Base-by-base conservation (phyloP, 2,888 invertebrate species). In the Noctuana brunneofusca region DNA sequence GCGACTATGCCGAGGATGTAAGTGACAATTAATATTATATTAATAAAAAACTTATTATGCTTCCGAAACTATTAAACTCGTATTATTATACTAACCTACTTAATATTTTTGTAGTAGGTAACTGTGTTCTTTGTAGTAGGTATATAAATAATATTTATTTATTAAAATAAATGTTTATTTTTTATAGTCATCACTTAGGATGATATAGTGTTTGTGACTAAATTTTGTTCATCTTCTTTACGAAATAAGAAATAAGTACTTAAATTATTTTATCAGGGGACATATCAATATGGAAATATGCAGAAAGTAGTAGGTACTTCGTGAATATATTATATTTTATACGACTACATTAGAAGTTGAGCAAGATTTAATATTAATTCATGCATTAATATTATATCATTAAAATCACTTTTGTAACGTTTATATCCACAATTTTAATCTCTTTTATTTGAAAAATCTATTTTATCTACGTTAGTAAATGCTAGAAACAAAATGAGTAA, bases 181-280 rank as follows among this genome's bases (percentile, higher is more conserved):
- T 54, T 48, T 24, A 18, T 62, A 62, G 20, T 60, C 20, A 30
- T 46, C 32, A 3, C 53, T 9, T 22, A 60, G 43, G 48, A 32
- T 46, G 32, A 32, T 30, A 32, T 20, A 20, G 35, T 59, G 32
- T 63, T 43, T 20, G 20, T 30, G 20, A 56, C 58, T 71, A 67
- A 75, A 78, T 79, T 73, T 81, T 79, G 79, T 79, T 83, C 77
- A 81, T 74, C 75, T 83, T 78, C 75, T 69, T 58, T 66, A 65
- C 58, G 64, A 60, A 68, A 72, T 66, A 64, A n/a, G 65, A 69
- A 65, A 67, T 67, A 68, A 8, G 8, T 38, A 66, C 52, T 46
- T 16, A 52, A 16, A 53, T 60, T 46, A 53, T 60, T 60, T 69
- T 70, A 70, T 72, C 72, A 75, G 74, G 69, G 69, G 74, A 80